Evolutionary conservation across 2,797 vertebrate species (phyloP).

Genomic region (Megalops cyprinoides): DNA sequence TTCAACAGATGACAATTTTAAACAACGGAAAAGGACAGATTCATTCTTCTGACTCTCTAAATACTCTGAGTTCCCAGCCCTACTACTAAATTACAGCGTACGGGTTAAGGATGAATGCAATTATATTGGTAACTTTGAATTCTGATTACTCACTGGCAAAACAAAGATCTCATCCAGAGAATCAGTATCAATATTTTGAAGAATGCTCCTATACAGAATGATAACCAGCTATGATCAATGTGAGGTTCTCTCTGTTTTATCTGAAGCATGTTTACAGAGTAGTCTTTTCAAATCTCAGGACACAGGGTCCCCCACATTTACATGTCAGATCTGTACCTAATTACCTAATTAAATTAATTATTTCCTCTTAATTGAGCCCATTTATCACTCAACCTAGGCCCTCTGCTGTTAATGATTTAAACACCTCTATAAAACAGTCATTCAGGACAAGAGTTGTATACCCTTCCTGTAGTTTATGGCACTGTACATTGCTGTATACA

Average conservation of each 20-base stretch:
- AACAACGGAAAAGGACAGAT: background rate
- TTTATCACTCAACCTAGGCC: constrained; percentile 66
- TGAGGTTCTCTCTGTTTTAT: constrained; percentile 59
- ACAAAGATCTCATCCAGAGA: background rate
- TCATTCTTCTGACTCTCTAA: background rate
- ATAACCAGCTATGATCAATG: constrained; percentile 30
- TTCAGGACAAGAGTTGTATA: constrained; percentile 63
- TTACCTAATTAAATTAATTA: constrained; percentile 78
- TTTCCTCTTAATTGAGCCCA: constrained; percentile 76
- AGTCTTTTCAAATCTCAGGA: constrained; percentile 59
- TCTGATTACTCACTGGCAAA: background rate
- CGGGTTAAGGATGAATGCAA: background rate
- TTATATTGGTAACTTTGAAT: too few relatives aligned
- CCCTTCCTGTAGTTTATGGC: constrained; percentile 57
- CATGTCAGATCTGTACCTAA: constrained; percentile 62
- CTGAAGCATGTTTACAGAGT: constrained; percentile 71
- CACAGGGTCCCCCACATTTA: constrained; percentile 59
- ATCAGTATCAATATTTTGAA: background rate
- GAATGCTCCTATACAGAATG: background rate
- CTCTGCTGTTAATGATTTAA: constrained; percentile 75
- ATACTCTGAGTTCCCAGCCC: background rate
- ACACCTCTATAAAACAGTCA: constrained; percentile 74
- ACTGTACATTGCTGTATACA: constrained; percentile 63
- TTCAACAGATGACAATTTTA: background rate
- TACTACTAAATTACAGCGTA: background rate